phyloP scores from a whole-genome alignment of 2,113 vertebrate genomes.

The Pyxicephalus adspersus region DNA sequence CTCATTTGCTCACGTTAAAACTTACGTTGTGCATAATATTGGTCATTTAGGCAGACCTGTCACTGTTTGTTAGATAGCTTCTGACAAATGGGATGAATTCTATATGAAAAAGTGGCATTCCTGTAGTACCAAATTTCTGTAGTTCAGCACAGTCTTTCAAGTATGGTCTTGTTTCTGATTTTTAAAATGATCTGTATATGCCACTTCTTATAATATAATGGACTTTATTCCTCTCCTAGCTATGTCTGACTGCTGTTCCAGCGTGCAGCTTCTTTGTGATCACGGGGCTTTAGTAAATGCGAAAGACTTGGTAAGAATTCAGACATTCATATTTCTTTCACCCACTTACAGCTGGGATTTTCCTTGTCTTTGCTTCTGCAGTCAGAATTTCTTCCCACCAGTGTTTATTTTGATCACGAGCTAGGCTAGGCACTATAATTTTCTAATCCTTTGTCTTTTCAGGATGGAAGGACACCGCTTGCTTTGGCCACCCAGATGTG shows the following conservation, averaged over 20 bases:
- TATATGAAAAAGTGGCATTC: not conserved
- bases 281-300: slow-evolving; percentile 87
- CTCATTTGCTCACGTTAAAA: no score
- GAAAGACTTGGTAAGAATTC: slow-evolving; percentile 84
- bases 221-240: slow-evolving; percentile 69
- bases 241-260: slow-evolving; percentile 91
- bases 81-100: not conserved
- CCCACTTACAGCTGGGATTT: not conserved
- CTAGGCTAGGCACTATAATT: not conserved
- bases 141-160: not conserved
- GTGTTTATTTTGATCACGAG: not conserved
- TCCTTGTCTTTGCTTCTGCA: not conserved
- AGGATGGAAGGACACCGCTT: slow-evolving; percentile 93
- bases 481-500: slow-evolving; percentile 97
- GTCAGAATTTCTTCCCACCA: not conserved
- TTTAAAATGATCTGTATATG: not conserved
- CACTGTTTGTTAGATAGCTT: no score
- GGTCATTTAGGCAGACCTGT: no score
- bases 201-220: not conserved
- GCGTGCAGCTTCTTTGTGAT: slow-evolving; percentile 92
- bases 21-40: no score
- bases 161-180: not conserved
- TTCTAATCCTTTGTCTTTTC: not conserved
- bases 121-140: not conserved
- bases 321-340: not conserved